phyloP scores from a whole-genome alignment of 2,113 vertebrate genomes.

The Promerops cafer region DNA sequence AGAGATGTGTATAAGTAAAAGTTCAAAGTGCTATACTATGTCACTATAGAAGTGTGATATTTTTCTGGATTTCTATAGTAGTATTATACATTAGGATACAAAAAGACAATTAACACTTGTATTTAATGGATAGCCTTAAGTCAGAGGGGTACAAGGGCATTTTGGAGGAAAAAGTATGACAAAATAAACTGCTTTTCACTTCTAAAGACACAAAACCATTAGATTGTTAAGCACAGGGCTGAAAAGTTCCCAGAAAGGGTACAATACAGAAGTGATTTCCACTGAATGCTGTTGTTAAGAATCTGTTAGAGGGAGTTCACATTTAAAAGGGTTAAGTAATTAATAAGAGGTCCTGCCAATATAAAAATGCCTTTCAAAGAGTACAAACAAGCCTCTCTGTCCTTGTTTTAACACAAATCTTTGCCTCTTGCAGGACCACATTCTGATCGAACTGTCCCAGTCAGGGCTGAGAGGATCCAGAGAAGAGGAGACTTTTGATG shows the following conservation, averaged over 20 bases:
- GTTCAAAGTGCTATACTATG: not conserved
- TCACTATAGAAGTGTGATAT: not conserved
- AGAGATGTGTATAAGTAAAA: not conserved
- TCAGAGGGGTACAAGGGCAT: rapidly evolving
- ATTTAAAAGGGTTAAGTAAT: not conserved
- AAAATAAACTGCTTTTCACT: not conserved
- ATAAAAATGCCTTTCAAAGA: not conserved
- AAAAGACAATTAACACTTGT: not conserved
- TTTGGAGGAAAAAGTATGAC: not conserved
- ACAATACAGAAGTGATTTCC: not conserved
- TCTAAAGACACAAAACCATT: not conserved
- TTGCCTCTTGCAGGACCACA: slow-evolving; percentile 83
- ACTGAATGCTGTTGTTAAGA: not conserved
- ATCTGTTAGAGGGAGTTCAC: not conserved
- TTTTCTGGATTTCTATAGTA: not conserved
- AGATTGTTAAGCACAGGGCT: not conserved
- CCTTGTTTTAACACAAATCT: not conserved
- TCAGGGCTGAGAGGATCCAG: slow-evolving; percentile 80
- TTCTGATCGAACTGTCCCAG: slow-evolving; percentile 92
- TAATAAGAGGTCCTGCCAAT: not conserved
- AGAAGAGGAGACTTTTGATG: slow-evolving; percentile 70
- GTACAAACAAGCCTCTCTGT: not conserved
- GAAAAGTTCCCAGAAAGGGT: not conserved
- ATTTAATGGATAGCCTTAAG: not conserved
- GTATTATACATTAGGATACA: not conserved